Base-by-base conservation (phyloP, 2,113 vertebrate species). In the Anguilla rostrata region DNA sequence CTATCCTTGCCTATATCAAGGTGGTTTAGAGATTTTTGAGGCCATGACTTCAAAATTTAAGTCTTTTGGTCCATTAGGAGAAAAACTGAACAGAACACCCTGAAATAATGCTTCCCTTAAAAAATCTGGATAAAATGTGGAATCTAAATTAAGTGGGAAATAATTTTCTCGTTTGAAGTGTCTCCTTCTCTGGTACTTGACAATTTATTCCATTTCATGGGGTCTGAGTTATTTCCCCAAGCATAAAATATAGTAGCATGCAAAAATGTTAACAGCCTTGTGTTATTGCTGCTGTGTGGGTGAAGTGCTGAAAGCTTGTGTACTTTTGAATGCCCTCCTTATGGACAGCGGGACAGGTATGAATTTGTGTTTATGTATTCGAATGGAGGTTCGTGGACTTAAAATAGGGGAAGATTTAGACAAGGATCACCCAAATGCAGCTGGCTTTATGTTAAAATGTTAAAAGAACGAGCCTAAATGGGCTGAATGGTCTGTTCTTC, bases 261-360 rank as follows among this genome's bases (percentile, higher is more conserved):
- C 71, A 79, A 53, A 22, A 80, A n/a, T 85, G 7, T 79, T 18
- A 20, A 63, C 16, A 40, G 78, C 26, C 22, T 39, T 11, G 53
- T 82, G 81, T n/a, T n/a, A 34, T 82, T 20, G 22, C 5, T 53
- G 7, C 20, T 29, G 43, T 6, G 34, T 82, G 22, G 34, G 5
- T 71, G 20, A 80, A 41, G 6, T 82, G 43, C 20, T 84, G 41
- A 81, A 75, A n/a, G 22, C 43, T 15, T 82, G 9, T 78, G 34
- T 81, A 39, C 49, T 78, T 83, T 22, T 40, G 40, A 85, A 41
- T 86, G 79, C 43, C 83, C 3, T 84, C 84, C 1, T 81, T 57
- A 85, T 71, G 46, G 15, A 83, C 22, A 16, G 57, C 12, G n/a
- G 39, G 56, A 84, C 2, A 84, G 85, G 85, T 86, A 86, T 63